These are phyloP conservation scores for Drosophila repleta DNA, from an alignment of 1,140 invertebrate genomes.

Conservation along the genomic window DNA sequence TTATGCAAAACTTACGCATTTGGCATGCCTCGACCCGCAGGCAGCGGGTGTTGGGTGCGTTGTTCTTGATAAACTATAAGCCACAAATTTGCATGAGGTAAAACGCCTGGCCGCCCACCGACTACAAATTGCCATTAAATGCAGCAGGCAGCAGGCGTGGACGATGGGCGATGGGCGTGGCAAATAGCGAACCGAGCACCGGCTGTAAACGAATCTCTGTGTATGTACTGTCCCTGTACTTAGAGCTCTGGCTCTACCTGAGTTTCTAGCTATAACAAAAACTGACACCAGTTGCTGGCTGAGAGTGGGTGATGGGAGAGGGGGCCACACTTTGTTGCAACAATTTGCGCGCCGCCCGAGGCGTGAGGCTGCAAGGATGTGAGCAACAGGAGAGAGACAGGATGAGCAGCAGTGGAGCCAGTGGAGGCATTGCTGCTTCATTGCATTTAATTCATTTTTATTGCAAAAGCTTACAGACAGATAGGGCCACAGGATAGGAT, in stretches of 20 bases:
- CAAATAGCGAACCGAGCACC: neutral
- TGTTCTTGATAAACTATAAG: conserved; percentile 76
- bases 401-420: conserved; percentile 24
- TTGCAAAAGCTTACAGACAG: conserved; percentile 79
- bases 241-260: conserved; percentile 34
- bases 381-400: conserved; percentile 19
- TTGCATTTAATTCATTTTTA: conserved; percentile 83
- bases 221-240: conserved; percentile 41
- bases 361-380: conserved; percentile 33
- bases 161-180: conserved; percentile 46
- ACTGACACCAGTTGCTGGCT: conserved; percentile 75
- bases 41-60: conserved; percentile 15
- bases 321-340: conserved; percentile 69
- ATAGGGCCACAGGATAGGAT: conserved; percentile 41
- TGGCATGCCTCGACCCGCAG: conserved; percentile 29
- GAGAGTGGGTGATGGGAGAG: too few relatives aligned
- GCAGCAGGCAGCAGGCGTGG: conserved; percentile 37
- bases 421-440: conserved; percentile 58
- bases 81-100: conserved; percentile 77
- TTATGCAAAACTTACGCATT: conserved; percentile 77
- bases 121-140: conserved; percentile 80
- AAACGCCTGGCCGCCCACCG: conserved; percentile 42
- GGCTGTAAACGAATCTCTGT: conserved; percentile 46
- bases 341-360: conserved; percentile 68
- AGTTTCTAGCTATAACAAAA: conserved; percentile 63